A percentile compares a stretch with the other conserved stretches of the same genome.
Conservation (phyloP, 2,797 vertebrate genomes). For the Nannoperca australis region DNA sequence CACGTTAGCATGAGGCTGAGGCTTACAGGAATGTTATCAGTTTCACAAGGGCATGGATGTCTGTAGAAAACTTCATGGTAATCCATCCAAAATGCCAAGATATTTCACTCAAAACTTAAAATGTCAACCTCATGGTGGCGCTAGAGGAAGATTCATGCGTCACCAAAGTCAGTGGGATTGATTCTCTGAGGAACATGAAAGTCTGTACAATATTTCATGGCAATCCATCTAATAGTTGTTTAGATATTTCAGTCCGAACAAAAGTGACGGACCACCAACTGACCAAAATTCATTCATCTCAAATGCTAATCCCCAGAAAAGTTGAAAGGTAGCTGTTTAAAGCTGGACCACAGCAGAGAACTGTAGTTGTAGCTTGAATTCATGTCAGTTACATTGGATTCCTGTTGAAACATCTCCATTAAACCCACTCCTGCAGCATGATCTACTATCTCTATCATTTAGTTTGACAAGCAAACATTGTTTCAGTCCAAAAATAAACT, state of each 20-base stretch:
- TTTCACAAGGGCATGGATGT: background rate
- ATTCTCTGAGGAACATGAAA: background rate
- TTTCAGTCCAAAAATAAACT: background rate
- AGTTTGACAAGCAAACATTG: background rate
- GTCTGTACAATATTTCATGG: background rate
- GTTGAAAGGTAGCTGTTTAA: background rate
- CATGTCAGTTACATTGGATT: slow-evolving; percentile 4
- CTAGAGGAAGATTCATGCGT: too few species aligned
- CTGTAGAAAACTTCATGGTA: background rate
- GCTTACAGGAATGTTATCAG: background rate
- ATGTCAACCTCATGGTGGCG: too few species aligned
- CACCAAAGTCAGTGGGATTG: too few species aligned
- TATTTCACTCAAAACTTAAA: background rate
- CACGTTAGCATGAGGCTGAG: background rate
- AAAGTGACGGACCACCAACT: background rate
- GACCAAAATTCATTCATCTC: background rate
- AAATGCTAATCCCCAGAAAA: background rate
- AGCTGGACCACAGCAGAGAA: background rate
- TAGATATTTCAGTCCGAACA: background rate
- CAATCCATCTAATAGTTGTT: background rate
- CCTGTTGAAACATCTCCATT: background rate
- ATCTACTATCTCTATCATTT: background rate
- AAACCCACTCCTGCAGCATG: background rate
- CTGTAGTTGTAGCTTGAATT: slow-evolving; percentile 10
- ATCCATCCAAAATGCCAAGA: background rate